These are phyloP conservation scores for Perithous albicinctus DNA, from an alignment of 2,888 invertebrate genomes.

Conservation along the genomic window DNA sequence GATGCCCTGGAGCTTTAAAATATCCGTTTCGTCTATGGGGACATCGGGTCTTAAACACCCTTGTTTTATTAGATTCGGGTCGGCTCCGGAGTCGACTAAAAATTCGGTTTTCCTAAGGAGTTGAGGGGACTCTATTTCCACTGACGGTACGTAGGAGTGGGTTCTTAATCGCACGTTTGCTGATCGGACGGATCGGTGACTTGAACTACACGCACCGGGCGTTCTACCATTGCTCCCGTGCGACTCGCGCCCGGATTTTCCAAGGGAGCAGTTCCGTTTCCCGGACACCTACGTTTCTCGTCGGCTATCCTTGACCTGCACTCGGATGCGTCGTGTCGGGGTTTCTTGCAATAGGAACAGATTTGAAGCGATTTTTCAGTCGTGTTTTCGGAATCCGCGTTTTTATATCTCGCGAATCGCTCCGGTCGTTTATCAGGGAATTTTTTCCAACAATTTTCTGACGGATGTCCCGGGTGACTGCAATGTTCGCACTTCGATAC, in stretches of 20 bases:
- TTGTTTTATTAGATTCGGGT: conserved; percentile 25
- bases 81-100: background rate
- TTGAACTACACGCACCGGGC: background rate
- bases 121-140: background rate
- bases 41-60: background rate
- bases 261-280: too few species aligned
- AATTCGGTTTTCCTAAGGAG: background rate
- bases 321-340: too few species aligned
- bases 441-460: background rate
- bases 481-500: background rate
- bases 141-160: background rate
- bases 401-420: too few species aligned
- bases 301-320: too few species aligned
- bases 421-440: background rate
- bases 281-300: too few species aligned
- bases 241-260: too few species aligned
- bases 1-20: too few species aligned
- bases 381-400: too few species aligned
- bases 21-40: too few species aligned
- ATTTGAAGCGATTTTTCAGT: too few species aligned
- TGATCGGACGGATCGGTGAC: background rate
- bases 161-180: background rate
- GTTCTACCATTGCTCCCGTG: too few species aligned
- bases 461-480: background rate
- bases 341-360: too few species aligned